These are phyloP conservation scores for Coecobrya sp. DNA, from an alignment of 2,888 invertebrate genomes.

Conservation along the genomic window DNA sequence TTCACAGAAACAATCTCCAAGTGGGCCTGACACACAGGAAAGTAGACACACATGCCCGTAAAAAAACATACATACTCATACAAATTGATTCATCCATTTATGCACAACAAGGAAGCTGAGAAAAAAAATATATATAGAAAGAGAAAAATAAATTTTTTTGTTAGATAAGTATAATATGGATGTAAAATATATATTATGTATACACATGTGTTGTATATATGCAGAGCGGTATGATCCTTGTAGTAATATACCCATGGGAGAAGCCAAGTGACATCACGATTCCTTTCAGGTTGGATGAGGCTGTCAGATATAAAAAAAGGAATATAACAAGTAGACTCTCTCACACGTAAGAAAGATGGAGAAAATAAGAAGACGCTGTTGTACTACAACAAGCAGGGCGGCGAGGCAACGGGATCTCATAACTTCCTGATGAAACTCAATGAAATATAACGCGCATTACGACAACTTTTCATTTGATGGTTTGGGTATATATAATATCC, in stretches of 20 bases:
- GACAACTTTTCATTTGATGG: conserved; percentile 38
- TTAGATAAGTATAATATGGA: conserved; percentile 10
- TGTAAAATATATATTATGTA: not conserved
- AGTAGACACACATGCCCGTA: not conserved
- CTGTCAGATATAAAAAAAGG: conserved; percentile 69
- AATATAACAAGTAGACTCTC: conserved; percentile 19
- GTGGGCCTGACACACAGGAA: not conserved
- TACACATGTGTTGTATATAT: conserved; percentile 4
- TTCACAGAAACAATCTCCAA: conserved; percentile 40
- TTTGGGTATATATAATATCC: not conserved
- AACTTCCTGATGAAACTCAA: not conserved
- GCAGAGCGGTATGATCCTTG: conserved; percentile 57
- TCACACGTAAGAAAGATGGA: not conserved
- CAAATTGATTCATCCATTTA: conserved; percentile 15
- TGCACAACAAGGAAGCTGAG: not conserved
- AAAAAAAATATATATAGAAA: conserved; percentile 29
- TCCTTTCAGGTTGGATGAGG: conserved; percentile 71
- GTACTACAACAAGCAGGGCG: not conserved
- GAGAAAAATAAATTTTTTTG: not conserved
- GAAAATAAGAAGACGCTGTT: not conserved
- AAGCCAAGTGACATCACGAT: conserved; percentile 71
- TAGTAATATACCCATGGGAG: conserved; percentile 74
- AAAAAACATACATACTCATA: not conserved
- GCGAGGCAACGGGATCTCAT: not conserved
- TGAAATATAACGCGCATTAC: not conserved